Evolutionary conservation across 2,888 invertebrate species (phyloP), one percentile per base, ranked within the genome.

Genomic region (Cyclophora punctaria): DNA sequence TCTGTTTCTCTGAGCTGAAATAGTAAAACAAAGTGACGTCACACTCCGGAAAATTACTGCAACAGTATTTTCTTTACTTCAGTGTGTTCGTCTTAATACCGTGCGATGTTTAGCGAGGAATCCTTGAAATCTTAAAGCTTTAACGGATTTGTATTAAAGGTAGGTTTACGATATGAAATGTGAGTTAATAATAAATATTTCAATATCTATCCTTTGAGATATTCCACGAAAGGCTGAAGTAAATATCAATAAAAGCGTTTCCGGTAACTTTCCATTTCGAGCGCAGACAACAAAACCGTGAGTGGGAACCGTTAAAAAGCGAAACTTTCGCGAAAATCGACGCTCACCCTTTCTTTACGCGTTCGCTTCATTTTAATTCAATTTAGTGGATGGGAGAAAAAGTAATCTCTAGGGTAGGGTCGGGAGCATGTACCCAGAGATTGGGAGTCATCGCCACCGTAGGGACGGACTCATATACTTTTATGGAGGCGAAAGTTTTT

Each of bases 381-480:
- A 86, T 86, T 83, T 83, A 81, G 78, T 80, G 82, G 82, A 85
- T 85, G 83, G 83, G 80, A 79, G 80, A 83, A 83, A 84, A 85
- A 82, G 86, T 85, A 85, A 85, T 85, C 82, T 85, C 72, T 77
- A 72, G 82, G 84, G 84, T 83, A 73, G 81, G 86, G 85, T 82
- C 77, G 80, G 79, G 80, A 80, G 78, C 69, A 73, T 82, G 75
- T 80, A 76, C 79, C 70, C 78, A 81, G 81, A 83, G 83, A 85
- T 86, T 85, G 86, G 84, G 84, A 85, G 83, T 84, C 86, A 83
- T 84, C 80, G 82, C 64, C 80, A 74, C 76, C 76, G 84, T 84
- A 85, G 84, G 85, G 83, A 85, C 83, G 81, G 81, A 81, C 85
- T 83, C 86, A 82, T 86, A 85, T 82, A 84, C 86, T 85, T 86